Evolutionary conservation across 1,140 invertebrate species (phyloP).

Genomic region (Heliconius himera): DNA sequence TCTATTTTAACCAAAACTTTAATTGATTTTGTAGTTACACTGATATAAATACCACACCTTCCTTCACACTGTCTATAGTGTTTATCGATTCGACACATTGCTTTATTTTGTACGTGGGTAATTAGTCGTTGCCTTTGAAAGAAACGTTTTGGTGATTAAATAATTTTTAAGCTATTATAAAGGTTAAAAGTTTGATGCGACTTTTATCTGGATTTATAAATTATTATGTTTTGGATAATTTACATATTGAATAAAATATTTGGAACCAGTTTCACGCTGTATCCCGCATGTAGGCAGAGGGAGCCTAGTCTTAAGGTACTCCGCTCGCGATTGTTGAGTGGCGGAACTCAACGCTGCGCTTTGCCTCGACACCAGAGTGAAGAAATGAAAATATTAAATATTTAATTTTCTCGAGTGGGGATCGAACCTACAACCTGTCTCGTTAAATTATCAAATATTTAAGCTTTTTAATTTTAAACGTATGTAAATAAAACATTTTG

Average conservation of each 20-base stretch:
- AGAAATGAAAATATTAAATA: too few species aligned
- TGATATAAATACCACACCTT: conserved; percentile 22
- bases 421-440: too few species aligned
- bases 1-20: background rate
- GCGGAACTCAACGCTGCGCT: too few species aligned
- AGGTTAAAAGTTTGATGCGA: conserved; percentile 43
- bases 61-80: conserved; percentile 11
- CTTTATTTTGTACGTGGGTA: conserved; percentile 28
- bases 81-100: conserved; percentile 41
- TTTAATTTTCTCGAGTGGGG: too few species aligned
- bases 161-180: conserved; percentile 44
- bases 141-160: conserved; percentile 41
- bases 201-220: conserved; percentile 51
- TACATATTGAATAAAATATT: background rate
- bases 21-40: conserved; percentile 10
- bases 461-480: too few species aligned
- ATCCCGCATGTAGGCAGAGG: too few species aligned
- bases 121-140: conserved; percentile 40
- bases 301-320: background rate
- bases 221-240: background rate
- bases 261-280: too few species aligned
- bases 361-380: too few species aligned
- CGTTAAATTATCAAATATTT: too few species aligned
- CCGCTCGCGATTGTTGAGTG: too few species aligned
- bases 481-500: too few species aligned